Evolutionary conservation across 2,113 vertebrate genomes (phyloP).

Genomic region (Cyphomyrus plagiostoma): DNA sequence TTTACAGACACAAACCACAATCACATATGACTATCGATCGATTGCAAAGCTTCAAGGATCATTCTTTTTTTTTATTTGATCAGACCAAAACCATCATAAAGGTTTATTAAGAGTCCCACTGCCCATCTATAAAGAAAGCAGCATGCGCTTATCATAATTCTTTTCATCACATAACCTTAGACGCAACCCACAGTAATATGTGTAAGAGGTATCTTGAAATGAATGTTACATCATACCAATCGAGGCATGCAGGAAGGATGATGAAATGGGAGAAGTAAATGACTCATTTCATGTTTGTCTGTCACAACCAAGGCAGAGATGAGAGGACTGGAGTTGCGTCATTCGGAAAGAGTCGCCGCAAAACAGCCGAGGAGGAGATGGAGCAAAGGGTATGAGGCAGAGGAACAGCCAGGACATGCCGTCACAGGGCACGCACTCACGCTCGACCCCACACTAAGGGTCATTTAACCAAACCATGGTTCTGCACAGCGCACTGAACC

Average conservation of each 20-base stretch:
- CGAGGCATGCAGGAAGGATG: neutral
- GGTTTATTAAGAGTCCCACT: neutral
- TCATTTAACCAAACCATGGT: neutral
- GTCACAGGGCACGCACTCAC: neutral
- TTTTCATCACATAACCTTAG: neutral
- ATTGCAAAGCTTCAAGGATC: neutral
- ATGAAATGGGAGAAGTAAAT: neutral
- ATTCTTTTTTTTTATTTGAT: neutral
- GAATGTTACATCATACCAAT: neutral
- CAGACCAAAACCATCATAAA: neutral
- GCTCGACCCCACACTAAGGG: neutral
- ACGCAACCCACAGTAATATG: neutral
- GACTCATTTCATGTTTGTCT: neutral
- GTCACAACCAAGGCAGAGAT: neutral
- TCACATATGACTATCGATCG: neutral
- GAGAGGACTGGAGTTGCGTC: neutral
- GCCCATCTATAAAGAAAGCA: neutral
- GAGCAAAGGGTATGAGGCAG: neutral
- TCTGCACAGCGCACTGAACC: neutral
- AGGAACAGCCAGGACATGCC: neutral
- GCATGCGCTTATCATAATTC: neutral
- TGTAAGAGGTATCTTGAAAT: neutral
- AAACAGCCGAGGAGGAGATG: neutral
- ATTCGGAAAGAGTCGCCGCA: neutral
- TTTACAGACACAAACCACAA: neutral